phyloP scores from a whole-genome alignment of 1,140 invertebrate genomes.

The Saccostrea glomerata region DNA sequence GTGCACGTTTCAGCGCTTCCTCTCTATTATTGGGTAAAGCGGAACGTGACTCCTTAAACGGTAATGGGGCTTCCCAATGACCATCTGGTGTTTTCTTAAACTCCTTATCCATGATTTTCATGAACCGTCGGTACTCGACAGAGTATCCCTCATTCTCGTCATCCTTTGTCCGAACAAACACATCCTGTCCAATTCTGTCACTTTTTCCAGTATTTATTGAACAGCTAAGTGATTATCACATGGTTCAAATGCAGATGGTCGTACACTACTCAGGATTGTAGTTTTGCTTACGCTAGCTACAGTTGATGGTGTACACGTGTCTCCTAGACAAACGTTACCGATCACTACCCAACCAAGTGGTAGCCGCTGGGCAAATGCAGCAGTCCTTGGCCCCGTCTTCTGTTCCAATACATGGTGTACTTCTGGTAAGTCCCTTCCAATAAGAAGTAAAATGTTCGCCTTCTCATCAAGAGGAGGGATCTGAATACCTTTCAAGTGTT shows the following conservation, averaged over 20 bases:
- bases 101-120: constrained; percentile 24
- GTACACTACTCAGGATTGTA: not conserved
- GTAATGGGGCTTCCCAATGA: constrained; percentile 48
- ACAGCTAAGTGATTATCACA: not conserved
- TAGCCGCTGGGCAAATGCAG: constrained; percentile 9
- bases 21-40: constrained; percentile 50
- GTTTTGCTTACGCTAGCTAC: constrained; percentile 4
- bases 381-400: not conserved
- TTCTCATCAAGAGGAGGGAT: not conserved
- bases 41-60: constrained; percentile 1
- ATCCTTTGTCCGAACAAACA: not conserved
- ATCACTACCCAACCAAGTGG: constrained; percentile 37
- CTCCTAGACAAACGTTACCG: constrained; percentile 22
- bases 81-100: constrained; percentile 17
- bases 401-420: constrained; percentile 32
- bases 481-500: constrained; percentile 39
- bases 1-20: constrained; percentile 28
- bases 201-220: not conserved
- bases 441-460: not conserved
- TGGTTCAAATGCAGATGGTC: not conserved
- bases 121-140: constrained; percentile 45
- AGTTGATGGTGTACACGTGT: not conserved
- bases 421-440: constrained; percentile 36
- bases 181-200: not conserved
- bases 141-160: constrained; percentile 47